Evolutionary conservation across 2,797 vertebrate genomes (phyloP).

Genomic region (Sebastes alutus): DNA sequence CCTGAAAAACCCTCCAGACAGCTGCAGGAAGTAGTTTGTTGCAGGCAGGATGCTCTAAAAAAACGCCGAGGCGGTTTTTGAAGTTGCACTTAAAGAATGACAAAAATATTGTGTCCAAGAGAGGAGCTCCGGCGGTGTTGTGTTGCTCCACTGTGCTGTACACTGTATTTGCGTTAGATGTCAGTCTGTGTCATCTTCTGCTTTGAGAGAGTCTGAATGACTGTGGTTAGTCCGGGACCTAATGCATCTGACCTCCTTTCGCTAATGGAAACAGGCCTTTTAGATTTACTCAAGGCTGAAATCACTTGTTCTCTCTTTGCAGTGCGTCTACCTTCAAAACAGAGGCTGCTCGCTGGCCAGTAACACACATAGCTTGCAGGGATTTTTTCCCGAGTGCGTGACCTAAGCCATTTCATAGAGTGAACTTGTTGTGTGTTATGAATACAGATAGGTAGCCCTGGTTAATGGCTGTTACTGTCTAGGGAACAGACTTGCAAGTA

Average conservation of each 20-base stretch:
- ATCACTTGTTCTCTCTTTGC: conserved; percentile 75
- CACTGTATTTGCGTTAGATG: conserved; percentile 42
- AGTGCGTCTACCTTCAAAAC: conserved; percentile 57
- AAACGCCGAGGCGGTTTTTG: conserved; percentile 10
- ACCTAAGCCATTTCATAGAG: conserved; percentile 61
- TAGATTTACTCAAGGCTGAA: conserved; percentile 80
- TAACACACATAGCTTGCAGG: conserved; percentile 63
- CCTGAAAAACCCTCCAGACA: conserved; percentile 48
- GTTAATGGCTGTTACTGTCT: conserved; percentile 50
- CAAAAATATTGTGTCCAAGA: conserved; percentile 46
- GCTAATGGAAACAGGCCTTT: conserved; percentile 81
- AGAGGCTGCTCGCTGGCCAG: conserved; percentile 43
- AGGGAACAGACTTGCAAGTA: conserved; percentile 29
- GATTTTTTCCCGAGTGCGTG: conserved; percentile 54
- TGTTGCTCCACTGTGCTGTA: not conserved
- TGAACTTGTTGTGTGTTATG: conserved; percentile 56
- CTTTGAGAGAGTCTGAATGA: conserved; percentile 64
- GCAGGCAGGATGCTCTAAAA: conserved; percentile 30
- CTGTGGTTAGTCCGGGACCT: conserved; percentile 58
- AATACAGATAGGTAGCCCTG: conserved; percentile 61
- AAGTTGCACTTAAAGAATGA: conserved; percentile 21
- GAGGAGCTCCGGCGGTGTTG: conserved; percentile 1
- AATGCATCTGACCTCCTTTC: conserved; percentile 81
- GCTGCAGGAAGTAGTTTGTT: conserved; percentile 49
- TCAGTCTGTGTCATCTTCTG: conserved; percentile 42